Conservation (phyloP, 2,113 vertebrate genomes). For the Oplegnathus fasciatus region DNA sequence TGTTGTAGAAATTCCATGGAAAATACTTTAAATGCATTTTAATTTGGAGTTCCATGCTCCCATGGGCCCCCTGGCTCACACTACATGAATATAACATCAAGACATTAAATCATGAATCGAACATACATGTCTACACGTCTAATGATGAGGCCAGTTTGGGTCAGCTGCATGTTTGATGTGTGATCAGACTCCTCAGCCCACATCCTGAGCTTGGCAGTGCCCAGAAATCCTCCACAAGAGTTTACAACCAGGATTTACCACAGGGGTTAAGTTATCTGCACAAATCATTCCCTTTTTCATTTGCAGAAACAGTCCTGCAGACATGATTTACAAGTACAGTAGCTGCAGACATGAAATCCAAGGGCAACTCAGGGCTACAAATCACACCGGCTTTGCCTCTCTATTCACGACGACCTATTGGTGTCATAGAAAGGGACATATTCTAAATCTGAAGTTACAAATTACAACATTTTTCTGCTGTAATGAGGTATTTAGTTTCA, state of each 20-base stretch:
- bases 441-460: conserved; percentile 67
- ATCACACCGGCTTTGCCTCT: conserved; percentile 61
- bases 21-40: conserved; percentile 51
- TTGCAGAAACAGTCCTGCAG: conserved; percentile 73
- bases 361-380: conserved; percentile 69
- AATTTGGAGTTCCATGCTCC: conserved; percentile 29
- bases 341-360: conserved; percentile 75
- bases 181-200: conserved; percentile 44
- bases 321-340: conserved; percentile 79
- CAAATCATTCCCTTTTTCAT: conserved; percentile 82
- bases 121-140: conserved; percentile 66
- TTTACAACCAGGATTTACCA: conserved; percentile 75
- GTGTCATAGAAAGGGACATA: conserved; percentile 55
- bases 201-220: conserved; percentile 48
- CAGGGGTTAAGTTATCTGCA: conserved; percentile 72
- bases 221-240: conserved; percentile 58
- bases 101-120: conserved; percentile 57
- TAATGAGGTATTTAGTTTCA: conserved; percentile 66
- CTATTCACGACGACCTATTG: conserved; percentile 41
- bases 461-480: conserved; percentile 49
- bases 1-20: conserved; percentile 18
- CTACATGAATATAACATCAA: conserved; percentile 69
- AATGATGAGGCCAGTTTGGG: conserved; percentile 45
- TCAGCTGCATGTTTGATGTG: conserved; percentile 61
- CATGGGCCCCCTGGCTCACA: conserved; percentile 1